Evolutionary conservation across 2,888 invertebrate genomes (phyloP), one percentile per base, ranked within the genome.

Genomic region (Drosophila basisetae): DNA sequence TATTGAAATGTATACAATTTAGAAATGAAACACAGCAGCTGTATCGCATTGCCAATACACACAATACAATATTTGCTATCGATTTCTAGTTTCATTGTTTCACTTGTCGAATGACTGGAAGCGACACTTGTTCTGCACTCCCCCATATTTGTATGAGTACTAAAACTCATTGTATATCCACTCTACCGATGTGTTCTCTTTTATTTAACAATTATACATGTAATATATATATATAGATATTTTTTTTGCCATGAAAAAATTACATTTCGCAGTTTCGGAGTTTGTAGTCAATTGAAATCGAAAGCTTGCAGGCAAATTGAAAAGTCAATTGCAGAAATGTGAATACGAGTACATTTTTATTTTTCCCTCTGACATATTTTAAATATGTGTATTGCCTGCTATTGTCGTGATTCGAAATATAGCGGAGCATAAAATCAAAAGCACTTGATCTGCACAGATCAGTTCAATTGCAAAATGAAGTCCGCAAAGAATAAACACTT

Each of bases 41-140:
- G 64, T 53, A 68, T 68, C 31, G 55, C 70, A 62, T 68, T 62
- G 33, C 50, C 68, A 64, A 72, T 69, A 60, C 69, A 63, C 69
- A 89, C n/a, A 77, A 47, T 25, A 41, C 39, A 39, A 74, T 77
- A 82, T 84, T 76, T 78, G 68, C 67, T 49, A 89, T 89, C 88
- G 88, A 89, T 89, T 86, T 87, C 82, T 82, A 68, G 54, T 69
- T 54, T 76, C 80, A 78, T 86, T 87, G 80, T 84, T 80, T 86
- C 56, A 82, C 77, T 72, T 74, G 71, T 78, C 74, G 71, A 16
- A 37, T 28, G 66, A 39, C 74, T 56, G 64, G 35, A 65, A 74
- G 30, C 60, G 72, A 72, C 70, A 78, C 82, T 75, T 77, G 73
- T 66, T 65, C 69, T 54, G 76, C 72, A 67, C 37, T 59, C 52